Percentiles rank a stretch among this genome's conserved stretches.
Conservation (phyloP, 2,113 vertebrate species). For the Peromyscus maniculatus region DNA sequence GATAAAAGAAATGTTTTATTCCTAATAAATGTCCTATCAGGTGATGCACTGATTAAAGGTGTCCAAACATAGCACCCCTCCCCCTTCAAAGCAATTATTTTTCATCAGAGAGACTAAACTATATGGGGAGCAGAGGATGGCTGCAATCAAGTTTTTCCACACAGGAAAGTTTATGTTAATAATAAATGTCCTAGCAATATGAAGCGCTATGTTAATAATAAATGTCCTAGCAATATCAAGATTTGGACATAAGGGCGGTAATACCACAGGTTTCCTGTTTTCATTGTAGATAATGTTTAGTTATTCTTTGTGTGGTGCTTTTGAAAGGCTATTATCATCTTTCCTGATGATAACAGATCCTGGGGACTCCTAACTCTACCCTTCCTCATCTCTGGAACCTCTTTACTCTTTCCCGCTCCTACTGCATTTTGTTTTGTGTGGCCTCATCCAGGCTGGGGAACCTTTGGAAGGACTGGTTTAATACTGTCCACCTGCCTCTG, state of each 20-base stretch:
- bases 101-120: conserved; percentile 66
- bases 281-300: background rate
- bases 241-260: background rate
- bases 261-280: background rate
- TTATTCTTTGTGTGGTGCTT: background rate
- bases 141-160: background rate
- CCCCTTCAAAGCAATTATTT: conserved; percentile 68
- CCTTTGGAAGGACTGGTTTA: background rate
- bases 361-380: background rate
- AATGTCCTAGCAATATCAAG: background rate
- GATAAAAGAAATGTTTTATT: conserved; percentile 81
- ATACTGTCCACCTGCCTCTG: background rate
- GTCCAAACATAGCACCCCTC: conserved; percentile 64
- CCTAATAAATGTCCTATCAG: conserved; percentile 80
- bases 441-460: background rate
- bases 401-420: background rate
- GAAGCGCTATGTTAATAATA: conserved; percentile 38
- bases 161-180: conserved; percentile 28
- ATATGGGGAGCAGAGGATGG: background rate
- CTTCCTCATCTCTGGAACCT: background rate
- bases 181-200: conserved; percentile 12
- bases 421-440: background rate
- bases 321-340: background rate
- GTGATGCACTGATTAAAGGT: conserved; percentile 71
- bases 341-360: background rate